phyloP scores from a whole-genome alignment of 2,888 invertebrate species.

The Pardosa pseudoannulata region DNA sequence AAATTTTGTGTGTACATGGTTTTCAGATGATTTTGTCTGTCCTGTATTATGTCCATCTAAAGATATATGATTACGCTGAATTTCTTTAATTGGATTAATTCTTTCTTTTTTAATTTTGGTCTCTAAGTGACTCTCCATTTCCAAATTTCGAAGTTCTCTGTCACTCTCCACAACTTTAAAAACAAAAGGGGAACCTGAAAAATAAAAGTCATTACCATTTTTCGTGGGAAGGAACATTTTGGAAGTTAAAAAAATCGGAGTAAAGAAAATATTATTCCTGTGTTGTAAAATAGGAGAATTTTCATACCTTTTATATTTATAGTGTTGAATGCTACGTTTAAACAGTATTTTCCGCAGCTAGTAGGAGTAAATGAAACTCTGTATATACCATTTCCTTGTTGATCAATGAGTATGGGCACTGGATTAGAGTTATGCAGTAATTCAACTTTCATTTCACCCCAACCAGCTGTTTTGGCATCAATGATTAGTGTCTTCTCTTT shows the following conservation, averaged over 20 bases:
- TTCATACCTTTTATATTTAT: slow-evolving; percentile 66
- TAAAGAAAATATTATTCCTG: too few relatives aligned
- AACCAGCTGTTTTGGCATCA: slow-evolving; percentile 87
- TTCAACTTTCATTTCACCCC: slow-evolving; percentile 92
- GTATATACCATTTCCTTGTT: slow-evolving; percentile 84
- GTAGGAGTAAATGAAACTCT: slow-evolving; percentile 93
- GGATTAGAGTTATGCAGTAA: slow-evolving; percentile 93
- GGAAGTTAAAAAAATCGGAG: too few relatives aligned
- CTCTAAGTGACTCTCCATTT: slow-evolving; percentile 47
- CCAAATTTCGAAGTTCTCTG: slow-evolving; percentile 50
- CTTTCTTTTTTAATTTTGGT: slow-evolving; percentile 50
- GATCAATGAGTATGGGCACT: slow-evolving; percentile 81
- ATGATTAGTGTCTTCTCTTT: slow-evolving; percentile 81
- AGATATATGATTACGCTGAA: slow-evolving; percentile 56
- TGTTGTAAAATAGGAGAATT: neutral
- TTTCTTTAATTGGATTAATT: slow-evolving; percentile 36
- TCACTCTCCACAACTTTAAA: slow-evolving; percentile 74
- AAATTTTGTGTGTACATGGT: neutral
- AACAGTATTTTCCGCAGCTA: slow-evolving; percentile 94
- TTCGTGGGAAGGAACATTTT: neutral
- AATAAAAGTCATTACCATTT: too few relatives aligned
- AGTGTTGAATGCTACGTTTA: slow-evolving; percentile 93
- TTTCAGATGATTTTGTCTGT: slow-evolving; percentile 32
- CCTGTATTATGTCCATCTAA: slow-evolving; percentile 27
- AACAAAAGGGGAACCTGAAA: slow-evolving; percentile 78